phyloP scores from a whole-genome alignment of 2,797 vertebrate species.

The Platalea minor region DNA sequence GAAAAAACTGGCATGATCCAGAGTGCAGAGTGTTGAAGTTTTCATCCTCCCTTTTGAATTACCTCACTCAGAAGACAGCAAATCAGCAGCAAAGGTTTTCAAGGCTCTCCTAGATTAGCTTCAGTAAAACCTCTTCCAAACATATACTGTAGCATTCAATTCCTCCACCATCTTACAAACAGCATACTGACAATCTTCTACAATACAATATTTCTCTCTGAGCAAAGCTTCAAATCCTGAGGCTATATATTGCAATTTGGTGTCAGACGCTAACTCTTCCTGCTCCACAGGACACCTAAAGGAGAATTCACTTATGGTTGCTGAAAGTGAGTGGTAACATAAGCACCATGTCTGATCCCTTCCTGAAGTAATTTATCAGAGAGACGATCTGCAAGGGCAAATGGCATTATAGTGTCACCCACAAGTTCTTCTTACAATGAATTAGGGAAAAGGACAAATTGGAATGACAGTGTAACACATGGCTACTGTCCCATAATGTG shows the following conservation, averaged over 20 bases:
- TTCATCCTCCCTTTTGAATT: background rate
- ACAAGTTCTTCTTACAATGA: background rate
- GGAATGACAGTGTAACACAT: background rate
- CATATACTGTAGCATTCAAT: background rate
- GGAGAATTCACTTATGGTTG: background rate
- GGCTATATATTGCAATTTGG: background rate
- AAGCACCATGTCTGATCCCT: background rate
- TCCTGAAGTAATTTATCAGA: background rate
- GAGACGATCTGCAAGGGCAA: background rate
- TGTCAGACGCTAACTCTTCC: background rate
- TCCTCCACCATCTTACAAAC: background rate
- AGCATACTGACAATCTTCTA: background rate
- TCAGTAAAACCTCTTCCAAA: background rate
- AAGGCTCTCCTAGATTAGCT: background rate
- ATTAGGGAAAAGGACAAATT: background rate
- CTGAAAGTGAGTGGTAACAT: background rate
- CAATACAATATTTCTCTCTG: background rate
- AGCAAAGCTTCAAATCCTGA: background rate
- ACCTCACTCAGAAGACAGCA: background rate
- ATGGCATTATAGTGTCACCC: background rate
- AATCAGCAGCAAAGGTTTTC: background rate
- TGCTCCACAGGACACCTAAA: background rate
- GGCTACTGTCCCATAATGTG: background rate
- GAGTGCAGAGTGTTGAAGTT: background rate
- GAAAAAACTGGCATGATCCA: background rate